Evolutionary conservation across 1,140 invertebrate species (phyloP).

Genomic region (Ctenoplectra terminalis): DNA sequence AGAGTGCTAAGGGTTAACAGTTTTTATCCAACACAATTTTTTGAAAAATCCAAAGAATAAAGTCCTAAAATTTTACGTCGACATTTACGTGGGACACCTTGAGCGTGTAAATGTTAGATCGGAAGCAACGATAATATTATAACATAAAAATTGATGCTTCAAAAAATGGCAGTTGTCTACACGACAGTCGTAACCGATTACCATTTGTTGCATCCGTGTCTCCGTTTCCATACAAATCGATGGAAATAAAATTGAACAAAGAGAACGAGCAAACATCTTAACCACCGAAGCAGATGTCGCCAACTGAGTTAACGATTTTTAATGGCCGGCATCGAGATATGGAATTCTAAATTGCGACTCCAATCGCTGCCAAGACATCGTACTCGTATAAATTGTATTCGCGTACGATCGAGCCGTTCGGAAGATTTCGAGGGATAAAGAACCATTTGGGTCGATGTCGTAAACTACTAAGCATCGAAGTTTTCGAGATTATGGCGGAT

Average conservation of each 20-base stretch:
- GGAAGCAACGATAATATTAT: too few relatives aligned
- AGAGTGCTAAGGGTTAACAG: too few relatives aligned
- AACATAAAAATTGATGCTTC: background rate
- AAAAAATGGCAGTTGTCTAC: background rate
- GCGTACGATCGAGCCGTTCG: background rate
- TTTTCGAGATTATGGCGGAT: conserved; percentile 25
- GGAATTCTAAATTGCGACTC: conserved; percentile 30
- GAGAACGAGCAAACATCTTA: background rate
- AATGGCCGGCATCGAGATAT: conserved; percentile 28
- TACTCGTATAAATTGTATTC: conserved; percentile 32
- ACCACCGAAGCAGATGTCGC: conserved; percentile 6
- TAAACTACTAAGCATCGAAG: conserved; percentile 11
- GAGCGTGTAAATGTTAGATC: too few relatives aligned
- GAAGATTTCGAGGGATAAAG: conserved; percentile 25
- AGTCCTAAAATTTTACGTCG: too few relatives aligned
- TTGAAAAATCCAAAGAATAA: too few relatives aligned
- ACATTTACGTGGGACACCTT: too few relatives aligned
- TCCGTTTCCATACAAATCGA: background rate
- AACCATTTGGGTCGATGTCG: conserved; percentile 1
- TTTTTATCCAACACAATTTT: too few relatives aligned
- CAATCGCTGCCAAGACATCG: background rate
- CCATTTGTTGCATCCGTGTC: background rate
- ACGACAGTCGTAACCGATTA: background rate
- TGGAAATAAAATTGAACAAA: background rate
- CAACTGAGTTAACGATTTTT: conserved; percentile 53